A percentile compares a stretch with the other conserved stretches of the same genome.
Evolutionary conservation across 2,888 invertebrate species (phyloP).

Genomic region (Oasisia sp.): DNA sequence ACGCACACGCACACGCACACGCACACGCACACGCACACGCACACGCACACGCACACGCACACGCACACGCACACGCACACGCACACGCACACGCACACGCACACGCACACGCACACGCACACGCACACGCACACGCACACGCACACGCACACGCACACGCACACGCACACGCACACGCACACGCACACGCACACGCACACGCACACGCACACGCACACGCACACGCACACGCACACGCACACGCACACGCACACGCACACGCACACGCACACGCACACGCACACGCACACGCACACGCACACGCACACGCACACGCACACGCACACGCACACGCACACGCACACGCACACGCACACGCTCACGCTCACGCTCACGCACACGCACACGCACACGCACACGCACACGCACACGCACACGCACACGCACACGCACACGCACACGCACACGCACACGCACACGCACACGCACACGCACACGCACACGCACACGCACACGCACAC

Average conservation of each 20-base stretch:
- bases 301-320: conserved; percentile 37
- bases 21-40: conserved; percentile 35
- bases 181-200: conserved; percentile 34
- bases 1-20: conserved; percentile 34
- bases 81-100: conserved; percentile 35
- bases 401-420: conserved; percentile 36
- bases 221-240: conserved; percentile 35
- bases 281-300: conserved; percentile 35
- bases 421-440: conserved; percentile 33
- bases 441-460: conserved; percentile 34
- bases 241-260: conserved; percentile 34
- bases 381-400: conserved; percentile 35
- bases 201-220: conserved; percentile 32
- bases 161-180: conserved; percentile 34
- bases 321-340: conserved; percentile 32
- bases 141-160: conserved; percentile 34
- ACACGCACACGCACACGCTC: conserved; percentile 34
- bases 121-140: conserved; percentile 36
- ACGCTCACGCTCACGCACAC: conserved; percentile 35
- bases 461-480: conserved; percentile 34
- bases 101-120: conserved; percentile 35
- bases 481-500: conserved; percentile 33
- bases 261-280: conserved; percentile 23
- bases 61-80: conserved; percentile 33
- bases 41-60: conserved; percentile 36